Conservation (phyloP, 1,140 invertebrate genomes). For the Lepidurus couesii region DNA sequence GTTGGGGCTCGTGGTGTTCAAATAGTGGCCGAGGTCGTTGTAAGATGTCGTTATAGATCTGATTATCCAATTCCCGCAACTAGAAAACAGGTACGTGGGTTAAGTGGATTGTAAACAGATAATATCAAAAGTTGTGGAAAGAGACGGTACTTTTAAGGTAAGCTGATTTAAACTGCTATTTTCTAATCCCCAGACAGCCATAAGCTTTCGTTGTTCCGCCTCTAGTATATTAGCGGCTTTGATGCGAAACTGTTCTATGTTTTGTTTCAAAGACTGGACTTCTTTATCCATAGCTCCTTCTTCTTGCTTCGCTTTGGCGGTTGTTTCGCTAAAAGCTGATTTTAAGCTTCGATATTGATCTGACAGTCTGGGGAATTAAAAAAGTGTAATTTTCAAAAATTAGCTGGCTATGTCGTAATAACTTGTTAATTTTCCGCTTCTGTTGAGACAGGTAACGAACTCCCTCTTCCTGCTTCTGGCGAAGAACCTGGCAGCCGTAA, state of each 20-base stretch:
- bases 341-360: background rate
- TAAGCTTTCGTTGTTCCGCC: background rate
- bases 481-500: slow-evolving; percentile 17
- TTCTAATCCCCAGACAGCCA: background rate
- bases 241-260: background rate
- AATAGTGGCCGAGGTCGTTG: background rate
- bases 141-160: background rate
- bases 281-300: background rate
- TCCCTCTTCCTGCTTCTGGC: background rate
- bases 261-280: background rate
- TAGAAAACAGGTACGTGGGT: background rate
- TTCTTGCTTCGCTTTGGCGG: background rate
- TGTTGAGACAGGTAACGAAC: background rate
- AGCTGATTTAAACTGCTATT: background rate
- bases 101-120: no score
- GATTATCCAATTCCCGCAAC: background rate
- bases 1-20: background rate
- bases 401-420: background rate
- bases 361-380: background rate
- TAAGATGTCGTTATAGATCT: background rate
- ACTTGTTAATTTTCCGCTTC: slow-evolving; percentile 9
- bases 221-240: background rate
- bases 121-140: background rate
- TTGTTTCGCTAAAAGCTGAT: background rate
- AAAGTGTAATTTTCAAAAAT: no score